Conservation (phyloP, 2,888 invertebrate genomes). For the Lasioglossum villosulum region DNA sequence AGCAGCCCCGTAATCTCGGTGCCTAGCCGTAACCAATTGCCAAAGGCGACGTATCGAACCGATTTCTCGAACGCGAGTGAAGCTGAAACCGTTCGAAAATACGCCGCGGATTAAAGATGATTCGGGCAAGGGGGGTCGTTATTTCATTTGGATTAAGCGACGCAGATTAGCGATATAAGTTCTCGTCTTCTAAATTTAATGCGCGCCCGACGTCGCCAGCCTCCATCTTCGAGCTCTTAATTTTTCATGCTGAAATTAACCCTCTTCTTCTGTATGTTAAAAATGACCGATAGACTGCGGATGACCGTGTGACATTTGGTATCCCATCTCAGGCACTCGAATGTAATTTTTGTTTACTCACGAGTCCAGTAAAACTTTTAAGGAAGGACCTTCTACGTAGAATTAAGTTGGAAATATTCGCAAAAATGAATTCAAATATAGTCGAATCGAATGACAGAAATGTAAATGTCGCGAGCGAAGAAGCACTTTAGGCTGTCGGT, state of each 20-base stretch:
- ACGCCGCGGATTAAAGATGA: background rate
- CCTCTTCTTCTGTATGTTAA: background rate
- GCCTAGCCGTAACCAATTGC: conserved; percentile 39
- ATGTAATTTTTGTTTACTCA: background rate
- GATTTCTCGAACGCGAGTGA: background rate
- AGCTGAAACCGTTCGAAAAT: conserved; percentile 20
- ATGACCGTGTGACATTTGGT: background rate
- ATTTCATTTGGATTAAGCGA: conserved; percentile 67
- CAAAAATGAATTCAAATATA: background rate
- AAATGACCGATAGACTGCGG: background rate
- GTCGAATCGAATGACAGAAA: background rate
- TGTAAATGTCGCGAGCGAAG: background rate
- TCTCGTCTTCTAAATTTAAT: conserved; percentile 67
- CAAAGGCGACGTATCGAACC: conserved; percentile 1
- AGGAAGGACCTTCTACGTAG: background rate
- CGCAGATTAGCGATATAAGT: conserved; percentile 66
- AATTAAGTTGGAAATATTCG: background rate
- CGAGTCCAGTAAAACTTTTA: background rate
- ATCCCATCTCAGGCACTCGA: background rate
- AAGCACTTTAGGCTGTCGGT: background rate
- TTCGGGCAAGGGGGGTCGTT: conserved; percentile 22
- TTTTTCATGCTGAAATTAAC: conserved; percentile 36
- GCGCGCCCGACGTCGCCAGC: conserved; percentile 10
- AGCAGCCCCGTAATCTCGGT: conserved; percentile 33
- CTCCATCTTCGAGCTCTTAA: conserved; percentile 21